These are phyloP conservation scores for Meandrusa payeni DNA, from an alignment of 2,888 invertebrate species.

Conservation along the genomic window DNA sequence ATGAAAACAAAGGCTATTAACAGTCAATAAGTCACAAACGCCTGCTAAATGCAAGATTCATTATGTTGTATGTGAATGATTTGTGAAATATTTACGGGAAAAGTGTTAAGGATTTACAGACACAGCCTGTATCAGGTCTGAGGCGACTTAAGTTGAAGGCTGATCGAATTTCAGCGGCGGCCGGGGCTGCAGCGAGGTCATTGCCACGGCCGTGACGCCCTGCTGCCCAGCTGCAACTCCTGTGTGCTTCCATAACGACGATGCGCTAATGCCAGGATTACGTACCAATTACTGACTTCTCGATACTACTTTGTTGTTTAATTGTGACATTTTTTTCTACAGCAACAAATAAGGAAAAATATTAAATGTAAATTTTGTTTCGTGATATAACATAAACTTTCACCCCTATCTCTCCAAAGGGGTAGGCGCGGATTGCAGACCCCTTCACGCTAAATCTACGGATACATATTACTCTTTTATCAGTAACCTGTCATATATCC, in stretches of 20 bases:
- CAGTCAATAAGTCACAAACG: background rate
- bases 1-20: no score
- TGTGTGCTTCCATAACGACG: background rate
- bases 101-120: background rate
- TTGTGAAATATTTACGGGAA: conserved; percentile 11
- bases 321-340: no score
- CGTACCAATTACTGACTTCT: conserved; percentile 6
- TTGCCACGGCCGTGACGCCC: conserved; percentile 25
- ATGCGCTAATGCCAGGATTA: conserved; percentile 10
- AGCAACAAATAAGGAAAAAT: no score
- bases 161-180: conserved; percentile 24
- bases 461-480: no score
- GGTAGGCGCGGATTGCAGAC: no score
- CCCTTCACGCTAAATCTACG: no score
- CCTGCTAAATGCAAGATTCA: no score
- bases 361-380: no score
- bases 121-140: conserved; percentile 23
- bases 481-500: no score
- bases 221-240: conserved; percentile 9
- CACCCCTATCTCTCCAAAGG: no score
- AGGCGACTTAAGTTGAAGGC: conserved; percentile 23
- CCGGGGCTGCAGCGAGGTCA: conserved; percentile 23
- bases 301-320: background rate
- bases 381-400: no score
- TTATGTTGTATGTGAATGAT: no score